These are phyloP conservation scores for Drosophila ambigua DNA, from an alignment of 1,140 invertebrate genomes.

Conservation along the genomic window DNA sequence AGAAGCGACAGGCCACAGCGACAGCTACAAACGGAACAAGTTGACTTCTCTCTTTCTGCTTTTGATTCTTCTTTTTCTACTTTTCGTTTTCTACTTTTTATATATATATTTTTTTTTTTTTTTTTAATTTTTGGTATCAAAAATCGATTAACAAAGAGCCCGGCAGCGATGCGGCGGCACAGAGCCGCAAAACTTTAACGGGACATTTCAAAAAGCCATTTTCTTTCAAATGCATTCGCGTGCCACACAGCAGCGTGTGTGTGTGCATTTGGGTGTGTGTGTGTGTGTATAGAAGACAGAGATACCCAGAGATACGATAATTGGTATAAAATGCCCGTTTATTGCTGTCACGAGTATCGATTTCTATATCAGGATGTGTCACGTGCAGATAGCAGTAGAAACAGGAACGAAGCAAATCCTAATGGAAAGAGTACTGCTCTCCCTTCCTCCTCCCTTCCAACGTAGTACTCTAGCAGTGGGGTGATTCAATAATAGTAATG, in stretches of 20 bases:
- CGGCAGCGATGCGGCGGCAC: conserved; percentile 44
- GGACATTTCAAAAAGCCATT: conserved; percentile 66
- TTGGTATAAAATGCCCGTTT: conserved; percentile 77
- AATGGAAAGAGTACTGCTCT: conserved; percentile 2
- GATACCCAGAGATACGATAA: conserved; percentile 52
- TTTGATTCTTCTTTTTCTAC: too few species aligned
- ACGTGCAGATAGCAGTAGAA: conserved; percentile 59
- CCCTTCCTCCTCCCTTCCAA: neutral
- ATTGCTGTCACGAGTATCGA: conserved; percentile 79
- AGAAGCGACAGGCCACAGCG: conserved; percentile 42
- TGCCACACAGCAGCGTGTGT: conserved; percentile 28
- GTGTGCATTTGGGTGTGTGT: conserved; percentile 3
- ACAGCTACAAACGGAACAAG: conserved; percentile 37
- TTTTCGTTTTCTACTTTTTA: conserved; percentile 20
- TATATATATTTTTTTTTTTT: conserved; percentile 20
- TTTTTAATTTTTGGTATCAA: conserved; percentile 66
- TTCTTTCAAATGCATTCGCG: conserved; percentile 49
- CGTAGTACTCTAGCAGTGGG: neutral
- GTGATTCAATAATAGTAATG: conserved; percentile 2
- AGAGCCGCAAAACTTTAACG: conserved; percentile 62
- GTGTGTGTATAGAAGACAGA: conserved; percentile 36
- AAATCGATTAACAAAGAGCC: conserved; percentile 78
- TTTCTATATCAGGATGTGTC: conserved; percentile 78
- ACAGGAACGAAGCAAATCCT: conserved; percentile 35
- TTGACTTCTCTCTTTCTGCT: conserved; percentile 54